Conservation (phyloP, 2,797 vertebrate genomes). For the Cebuella pygmaea region DNA sequence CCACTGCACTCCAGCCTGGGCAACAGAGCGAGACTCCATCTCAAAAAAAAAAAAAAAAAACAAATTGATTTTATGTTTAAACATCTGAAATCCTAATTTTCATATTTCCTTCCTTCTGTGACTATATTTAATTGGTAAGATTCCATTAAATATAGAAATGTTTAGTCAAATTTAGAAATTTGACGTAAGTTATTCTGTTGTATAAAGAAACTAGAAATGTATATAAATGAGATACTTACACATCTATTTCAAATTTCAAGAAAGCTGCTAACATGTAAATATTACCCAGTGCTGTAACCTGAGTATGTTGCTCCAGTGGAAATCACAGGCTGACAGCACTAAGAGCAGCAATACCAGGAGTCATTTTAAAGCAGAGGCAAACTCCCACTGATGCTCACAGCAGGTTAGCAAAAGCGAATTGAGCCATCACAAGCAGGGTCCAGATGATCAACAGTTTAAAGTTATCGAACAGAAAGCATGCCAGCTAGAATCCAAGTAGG, state of each 20-base stretch:
- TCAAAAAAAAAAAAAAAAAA: not conserved
- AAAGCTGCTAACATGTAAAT: not conserved
- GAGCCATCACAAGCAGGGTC: not conserved
- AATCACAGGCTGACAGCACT: not conserved
- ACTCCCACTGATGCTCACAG: not conserved
- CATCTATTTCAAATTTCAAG: not conserved
- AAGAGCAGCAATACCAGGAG: not conserved
- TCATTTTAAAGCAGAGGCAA: not conserved
- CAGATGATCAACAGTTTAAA: not conserved
- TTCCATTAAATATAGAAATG: too few species aligned
- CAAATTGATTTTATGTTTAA: not conserved
- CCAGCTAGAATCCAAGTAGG: not conserved
- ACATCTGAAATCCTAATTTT: conserved; percentile 3
- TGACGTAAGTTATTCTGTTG: not conserved
- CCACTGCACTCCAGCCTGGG: not conserved
- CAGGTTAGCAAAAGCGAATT: not conserved
- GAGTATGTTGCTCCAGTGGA: not conserved
- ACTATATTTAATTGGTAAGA: not conserved
- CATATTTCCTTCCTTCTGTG: not conserved
- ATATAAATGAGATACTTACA: not conserved
- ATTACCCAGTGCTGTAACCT: not conserved
- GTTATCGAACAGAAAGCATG: not conserved
- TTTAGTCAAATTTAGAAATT: not conserved
- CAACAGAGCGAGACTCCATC: not conserved
- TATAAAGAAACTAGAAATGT: not conserved